A percentile compares a stretch with the other conserved stretches of the same genome.
These are phyloP conservation scores for Clarias gariepinus DNA, from an alignment of 2,113 vertebrate species.

Conservation along the genomic window DNA sequence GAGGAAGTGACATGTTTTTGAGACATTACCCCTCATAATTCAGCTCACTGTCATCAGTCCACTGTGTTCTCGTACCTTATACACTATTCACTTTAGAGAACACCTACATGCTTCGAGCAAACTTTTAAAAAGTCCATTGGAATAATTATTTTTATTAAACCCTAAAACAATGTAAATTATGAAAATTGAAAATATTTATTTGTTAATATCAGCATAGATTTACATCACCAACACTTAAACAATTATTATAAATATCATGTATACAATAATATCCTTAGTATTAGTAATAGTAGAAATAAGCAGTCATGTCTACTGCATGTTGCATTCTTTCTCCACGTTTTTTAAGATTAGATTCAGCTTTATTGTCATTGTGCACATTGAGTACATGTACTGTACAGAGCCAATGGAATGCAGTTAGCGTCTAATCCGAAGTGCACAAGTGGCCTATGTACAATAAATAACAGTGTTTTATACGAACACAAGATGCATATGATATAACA, in stretches of 20 bases:
- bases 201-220: background rate
- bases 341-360: too few species aligned
- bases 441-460: too few species aligned
- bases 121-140: background rate
- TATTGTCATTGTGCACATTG: too few species aligned
- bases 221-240: background rate
- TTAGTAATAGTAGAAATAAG: too few species aligned
- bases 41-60: background rate
- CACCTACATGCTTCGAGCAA: background rate
- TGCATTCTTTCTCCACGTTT: background rate
- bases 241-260: background rate
- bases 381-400: too few species aligned
- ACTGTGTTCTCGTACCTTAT: background rate
- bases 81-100: background rate
- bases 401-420: too few species aligned
- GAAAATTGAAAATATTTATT: too few species aligned
- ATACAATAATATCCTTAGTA: background rate
- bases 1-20: too few species aligned
- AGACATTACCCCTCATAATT: background rate
- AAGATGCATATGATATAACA: too few species aligned
- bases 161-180: background rate
- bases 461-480: too few species aligned
- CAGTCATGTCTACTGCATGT: background rate
- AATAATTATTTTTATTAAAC: background rate
- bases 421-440: too few species aligned